Conservation (phyloP, 2,113 vertebrate genomes). For the Turnix velox region DNA sequence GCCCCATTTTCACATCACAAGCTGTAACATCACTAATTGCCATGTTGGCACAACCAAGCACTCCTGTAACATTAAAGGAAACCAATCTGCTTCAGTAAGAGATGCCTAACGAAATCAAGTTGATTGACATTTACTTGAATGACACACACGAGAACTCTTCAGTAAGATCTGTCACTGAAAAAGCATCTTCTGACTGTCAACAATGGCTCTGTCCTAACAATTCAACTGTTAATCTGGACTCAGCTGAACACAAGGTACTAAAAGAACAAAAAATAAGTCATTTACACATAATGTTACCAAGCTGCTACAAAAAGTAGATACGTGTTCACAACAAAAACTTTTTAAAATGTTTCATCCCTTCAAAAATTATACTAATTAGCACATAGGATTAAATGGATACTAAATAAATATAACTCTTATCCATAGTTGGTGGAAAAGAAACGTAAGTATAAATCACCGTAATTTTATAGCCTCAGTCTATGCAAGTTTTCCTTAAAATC, state of each 20-base stretch:
- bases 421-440: background rate
- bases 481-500: background rate
- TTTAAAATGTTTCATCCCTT: background rate
- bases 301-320: background rate
- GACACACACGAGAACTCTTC: background rate
- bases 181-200: background rate
- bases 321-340: background rate
- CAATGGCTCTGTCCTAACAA: background rate
- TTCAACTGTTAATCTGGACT: background rate
- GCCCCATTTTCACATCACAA: background rate
- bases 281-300: background rate
- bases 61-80: background rate
- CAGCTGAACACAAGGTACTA: background rate
- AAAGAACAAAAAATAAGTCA: background rate
- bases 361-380: background rate
- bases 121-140: background rate
- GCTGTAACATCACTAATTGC: background rate
- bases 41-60: rapidly evolving
- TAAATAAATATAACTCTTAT: background rate
- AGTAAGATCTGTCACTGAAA: background rate
- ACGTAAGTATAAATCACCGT: background rate
- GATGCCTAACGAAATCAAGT: background rate
- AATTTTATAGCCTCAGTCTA: background rate
- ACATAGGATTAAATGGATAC: background rate
- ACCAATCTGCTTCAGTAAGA: background rate